phyloP scores from a whole-genome alignment of 2,888 invertebrate species.

The Stomorhina lunata region DNA sequence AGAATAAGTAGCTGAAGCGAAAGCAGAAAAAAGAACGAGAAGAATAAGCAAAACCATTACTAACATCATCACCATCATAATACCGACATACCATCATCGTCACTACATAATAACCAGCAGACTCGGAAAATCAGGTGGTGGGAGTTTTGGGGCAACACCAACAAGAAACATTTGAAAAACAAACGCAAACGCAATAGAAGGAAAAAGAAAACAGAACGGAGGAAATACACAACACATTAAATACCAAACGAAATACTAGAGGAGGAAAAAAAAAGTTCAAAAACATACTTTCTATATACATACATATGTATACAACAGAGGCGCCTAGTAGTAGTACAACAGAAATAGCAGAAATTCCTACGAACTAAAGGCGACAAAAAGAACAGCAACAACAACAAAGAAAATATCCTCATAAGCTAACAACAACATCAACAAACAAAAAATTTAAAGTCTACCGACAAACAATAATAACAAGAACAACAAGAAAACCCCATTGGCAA shows the following conservation, averaged over 20 bases:
- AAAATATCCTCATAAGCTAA: slow-evolving; percentile 55
- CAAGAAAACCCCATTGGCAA: slow-evolving; percentile 62
- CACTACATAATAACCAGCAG: background rate
- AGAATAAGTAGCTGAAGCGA: slow-evolving; percentile 5
- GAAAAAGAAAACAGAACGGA: slow-evolving; percentile 63
- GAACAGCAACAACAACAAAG: slow-evolving; percentile 24
- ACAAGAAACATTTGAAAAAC: slow-evolving; percentile 19
- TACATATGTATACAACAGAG: too few relatives aligned
- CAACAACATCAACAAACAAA: background rate
- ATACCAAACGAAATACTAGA: slow-evolving; percentile 54
- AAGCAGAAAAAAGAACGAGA: slow-evolving; percentile 2
- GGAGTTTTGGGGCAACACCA: slow-evolving; percentile 68
- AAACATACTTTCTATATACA: slow-evolving; percentile 67
- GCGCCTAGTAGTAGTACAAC: slow-evolving; percentile 69
- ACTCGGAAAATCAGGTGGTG: slow-evolving; percentile 69
- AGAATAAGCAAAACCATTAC: slow-evolving; percentile 16
- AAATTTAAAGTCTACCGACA: slow-evolving; percentile 2
- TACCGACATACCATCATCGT: background rate
- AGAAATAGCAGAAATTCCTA: slow-evolving; percentile 22
- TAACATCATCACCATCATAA: background rate
- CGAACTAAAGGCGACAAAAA: slow-evolving; percentile 16
- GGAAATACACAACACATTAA: slow-evolving; percentile 1
- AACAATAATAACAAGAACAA: slow-evolving; percentile 25
- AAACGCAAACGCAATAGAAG: slow-evolving; percentile 71
- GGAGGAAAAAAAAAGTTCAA: slow-evolving; percentile 43